A percentile compares a stretch with the other conserved stretches of the same genome.
Evolutionary conservation across 2,888 invertebrate genomes (phyloP).

Genomic region (Thalpophila matura): DNA sequence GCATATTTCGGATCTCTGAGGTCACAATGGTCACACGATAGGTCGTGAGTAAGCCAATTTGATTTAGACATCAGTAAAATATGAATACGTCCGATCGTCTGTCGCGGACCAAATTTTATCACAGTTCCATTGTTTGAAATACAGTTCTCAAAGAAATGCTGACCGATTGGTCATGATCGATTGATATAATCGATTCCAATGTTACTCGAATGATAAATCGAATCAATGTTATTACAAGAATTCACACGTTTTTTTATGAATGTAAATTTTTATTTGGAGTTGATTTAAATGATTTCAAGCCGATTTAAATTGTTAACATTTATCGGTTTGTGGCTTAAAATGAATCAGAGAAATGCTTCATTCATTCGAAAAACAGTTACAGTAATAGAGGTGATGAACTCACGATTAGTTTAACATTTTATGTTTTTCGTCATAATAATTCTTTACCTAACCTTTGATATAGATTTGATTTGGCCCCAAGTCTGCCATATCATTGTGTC

Average conservation of each 20-base stretch:
- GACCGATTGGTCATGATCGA: slow-evolving; percentile 67
- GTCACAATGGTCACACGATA: slow-evolving; percentile 71
- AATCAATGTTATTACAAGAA: slow-evolving; percentile 60
- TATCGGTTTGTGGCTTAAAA: background rate
- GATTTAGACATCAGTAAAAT: slow-evolving; percentile 72
- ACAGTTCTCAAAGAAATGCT: slow-evolving; percentile 65
- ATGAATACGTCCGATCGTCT: slow-evolving; percentile 67
- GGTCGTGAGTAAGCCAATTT: slow-evolving; percentile 74
- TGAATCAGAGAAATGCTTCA: background rate
- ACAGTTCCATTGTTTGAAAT: slow-evolving; percentile 69
- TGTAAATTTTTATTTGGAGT: slow-evolving; percentile 28
- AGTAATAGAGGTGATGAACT: slow-evolving; percentile 2
- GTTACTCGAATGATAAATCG: slow-evolving; percentile 65
- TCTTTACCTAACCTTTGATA: background rate
- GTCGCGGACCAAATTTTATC: slow-evolving; percentile 68
- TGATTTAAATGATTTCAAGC: slow-evolving; percentile 22
- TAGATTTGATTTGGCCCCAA: too few relatives aligned
- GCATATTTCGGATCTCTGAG: slow-evolving; percentile 56
- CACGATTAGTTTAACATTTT: background rate
- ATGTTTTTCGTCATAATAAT: background rate
- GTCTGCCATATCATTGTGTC: too few relatives aligned
- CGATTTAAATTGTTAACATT: slow-evolving; percentile 8
- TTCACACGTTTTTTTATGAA: slow-evolving; percentile 57
- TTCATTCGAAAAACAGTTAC: slow-evolving; percentile 14
- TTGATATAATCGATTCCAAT: slow-evolving; percentile 67